Evolutionary conservation across 2,888 invertebrate species (phyloP).

Genomic region (Parnassius smintheus): DNA sequence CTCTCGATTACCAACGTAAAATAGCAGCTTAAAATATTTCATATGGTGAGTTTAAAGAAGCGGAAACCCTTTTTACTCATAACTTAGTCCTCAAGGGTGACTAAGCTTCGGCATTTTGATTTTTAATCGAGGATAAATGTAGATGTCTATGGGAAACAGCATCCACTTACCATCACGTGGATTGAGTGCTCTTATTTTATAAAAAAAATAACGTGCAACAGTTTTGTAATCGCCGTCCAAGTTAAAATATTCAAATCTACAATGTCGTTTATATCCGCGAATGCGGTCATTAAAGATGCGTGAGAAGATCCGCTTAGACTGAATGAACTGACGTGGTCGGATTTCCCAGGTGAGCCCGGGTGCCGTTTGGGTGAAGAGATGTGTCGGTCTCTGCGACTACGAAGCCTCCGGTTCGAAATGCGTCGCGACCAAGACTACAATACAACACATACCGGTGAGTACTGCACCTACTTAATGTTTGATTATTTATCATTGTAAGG

Average conservation of each 20-base stretch:
- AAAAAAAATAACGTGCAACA: background rate
- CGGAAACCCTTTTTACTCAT: too few species aligned
- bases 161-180: too few species aligned
- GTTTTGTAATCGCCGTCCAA: constrained; percentile 8
- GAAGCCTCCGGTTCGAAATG: constrained; percentile 55
- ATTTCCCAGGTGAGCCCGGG: constrained; percentile 69
- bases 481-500: constrained; percentile 32
- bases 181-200: too few species aligned
- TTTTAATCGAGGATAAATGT: too few species aligned
- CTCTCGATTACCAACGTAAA: too few species aligned
- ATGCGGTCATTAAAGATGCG: constrained; percentile 45
- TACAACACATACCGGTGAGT: constrained; percentile 65
- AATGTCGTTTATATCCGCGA: constrained; percentile 43
- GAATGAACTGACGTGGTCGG: constrained; percentile 41
- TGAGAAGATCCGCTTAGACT: constrained; percentile 58
- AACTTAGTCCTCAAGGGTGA: too few species aligned
- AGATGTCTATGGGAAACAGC: too few species aligned
- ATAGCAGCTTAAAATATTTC: too few species aligned
- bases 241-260: constrained; percentile 36
- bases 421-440: constrained; percentile 50
- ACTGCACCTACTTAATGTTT: constrained; percentile 7
- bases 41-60: too few species aligned
- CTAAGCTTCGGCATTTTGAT: too few species aligned
- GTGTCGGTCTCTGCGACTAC: constrained; percentile 68
- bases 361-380: constrained; percentile 71